phyloP scores from a whole-genome alignment of 2,888 invertebrate genomes.

The Drosophila stalkeri region DNA sequence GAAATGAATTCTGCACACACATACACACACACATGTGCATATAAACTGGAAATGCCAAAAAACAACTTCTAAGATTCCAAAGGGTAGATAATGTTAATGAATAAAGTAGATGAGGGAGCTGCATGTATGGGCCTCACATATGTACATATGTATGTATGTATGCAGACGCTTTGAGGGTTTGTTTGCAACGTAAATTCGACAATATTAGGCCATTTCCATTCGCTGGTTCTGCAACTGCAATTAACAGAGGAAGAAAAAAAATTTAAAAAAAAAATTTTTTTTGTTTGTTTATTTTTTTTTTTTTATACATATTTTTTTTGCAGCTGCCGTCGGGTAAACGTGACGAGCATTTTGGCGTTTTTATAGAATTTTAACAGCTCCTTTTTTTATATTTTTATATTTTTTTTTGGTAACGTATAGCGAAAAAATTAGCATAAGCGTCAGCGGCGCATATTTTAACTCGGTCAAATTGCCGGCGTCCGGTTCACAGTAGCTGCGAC shows the following conservation, averaged over 20 bases:
- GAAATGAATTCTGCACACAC: constrained; percentile 69
- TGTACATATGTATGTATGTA: background rate
- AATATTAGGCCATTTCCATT: constrained; percentile 71
- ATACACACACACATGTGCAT: constrained; percentile 40
- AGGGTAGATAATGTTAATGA: constrained; percentile 80
- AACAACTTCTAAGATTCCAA: constrained; percentile 66
- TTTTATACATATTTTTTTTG: constrained; percentile 17
- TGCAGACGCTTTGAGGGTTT: constrained; percentile 36
- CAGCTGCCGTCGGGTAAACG: constrained; percentile 63
- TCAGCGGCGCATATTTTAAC: constrained; percentile 77
- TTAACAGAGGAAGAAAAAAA: constrained; percentile 59
- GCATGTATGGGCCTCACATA: constrained; percentile 14
- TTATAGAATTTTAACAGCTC: constrained; percentile 54
- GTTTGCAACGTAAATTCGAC: constrained; percentile 63
- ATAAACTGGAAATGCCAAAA: constrained; percentile 61
- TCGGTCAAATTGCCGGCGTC: constrained; percentile 78
- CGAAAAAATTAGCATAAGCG: constrained; percentile 74
- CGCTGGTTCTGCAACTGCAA: constrained; percentile 57
- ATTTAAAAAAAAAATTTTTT: constrained; percentile 27
- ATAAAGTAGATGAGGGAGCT: constrained; percentile 49
- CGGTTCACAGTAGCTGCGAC: constrained; percentile 51
- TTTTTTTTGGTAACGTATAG: constrained; percentile 38
- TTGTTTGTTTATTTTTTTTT: constrained; percentile 36
- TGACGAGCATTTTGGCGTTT: constrained; percentile 70
- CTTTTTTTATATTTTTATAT: constrained; percentile 8